These are phyloP conservation scores for Axea sp. DNA, from an alignment of 2,888 invertebrate genomes.

Conservation along the genomic window DNA sequence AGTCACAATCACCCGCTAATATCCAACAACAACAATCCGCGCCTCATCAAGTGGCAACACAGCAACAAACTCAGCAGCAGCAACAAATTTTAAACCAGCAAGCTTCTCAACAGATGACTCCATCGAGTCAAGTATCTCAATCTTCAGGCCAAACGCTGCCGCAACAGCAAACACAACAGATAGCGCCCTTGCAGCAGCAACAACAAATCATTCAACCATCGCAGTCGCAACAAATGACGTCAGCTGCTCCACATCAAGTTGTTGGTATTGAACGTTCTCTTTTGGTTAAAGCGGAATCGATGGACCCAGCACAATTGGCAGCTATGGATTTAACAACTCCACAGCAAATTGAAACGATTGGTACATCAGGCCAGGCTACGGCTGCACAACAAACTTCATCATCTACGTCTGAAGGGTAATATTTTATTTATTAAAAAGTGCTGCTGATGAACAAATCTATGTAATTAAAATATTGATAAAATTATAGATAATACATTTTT, in stretches of 20 bases:
- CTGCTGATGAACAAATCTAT: neutral
- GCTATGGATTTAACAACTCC: conserved; percentile 12
- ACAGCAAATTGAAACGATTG: conserved; percentile 9
- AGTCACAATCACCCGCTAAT: conserved; percentile 53
- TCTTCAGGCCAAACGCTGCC: neutral
- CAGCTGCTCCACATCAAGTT: conserved; percentile 57
- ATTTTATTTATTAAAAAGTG: conserved; percentile 57
- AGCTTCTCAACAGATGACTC: too few species aligned
- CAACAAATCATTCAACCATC: conserved; percentile 62
- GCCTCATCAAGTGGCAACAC: conserved; percentile 65
- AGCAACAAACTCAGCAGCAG: conserved; percentile 64
- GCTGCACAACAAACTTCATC: neutral
- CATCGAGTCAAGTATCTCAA: neutral
- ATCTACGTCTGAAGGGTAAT: neutral
- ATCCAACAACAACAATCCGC: conserved; percentile 47
- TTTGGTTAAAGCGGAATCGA: conserved; percentile 39
- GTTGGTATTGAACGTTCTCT: conserved; percentile 1
- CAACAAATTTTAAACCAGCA: conserved; percentile 3
- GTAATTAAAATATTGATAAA: too few species aligned
- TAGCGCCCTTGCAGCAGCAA: conserved; percentile 13
- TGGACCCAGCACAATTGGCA: conserved; percentile 32
- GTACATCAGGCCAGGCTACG: neutral
- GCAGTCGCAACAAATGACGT: conserved; percentile 63
- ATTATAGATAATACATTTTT: too few species aligned
- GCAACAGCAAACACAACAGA: neutral